Evolutionary conservation across 2,113 vertebrate genomes (phyloP).

Genomic region (Hassar affinis): DNA sequence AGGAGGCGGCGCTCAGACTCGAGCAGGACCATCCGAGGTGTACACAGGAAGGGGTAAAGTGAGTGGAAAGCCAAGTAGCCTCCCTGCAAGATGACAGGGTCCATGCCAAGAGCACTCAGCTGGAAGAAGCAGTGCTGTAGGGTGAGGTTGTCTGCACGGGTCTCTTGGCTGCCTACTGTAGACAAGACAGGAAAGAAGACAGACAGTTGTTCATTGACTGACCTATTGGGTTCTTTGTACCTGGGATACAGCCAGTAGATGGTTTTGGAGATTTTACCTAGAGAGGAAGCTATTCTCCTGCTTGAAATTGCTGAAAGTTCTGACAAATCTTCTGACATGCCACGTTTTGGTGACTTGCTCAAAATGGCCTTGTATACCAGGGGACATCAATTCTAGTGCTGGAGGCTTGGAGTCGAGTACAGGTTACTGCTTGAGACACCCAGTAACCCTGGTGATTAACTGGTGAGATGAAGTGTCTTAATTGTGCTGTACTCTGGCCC

Average conservation of each 20-base stretch:
- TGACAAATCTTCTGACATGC: not conserved
- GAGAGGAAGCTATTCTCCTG: not conserved
- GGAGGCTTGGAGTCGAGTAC: not conserved
- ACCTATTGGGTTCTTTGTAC: not conserved
- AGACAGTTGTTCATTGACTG: not conserved
- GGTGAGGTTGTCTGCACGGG: constrained; percentile 57
- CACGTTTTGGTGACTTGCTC: not conserved
- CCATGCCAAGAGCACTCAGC: constrained; percentile 69
- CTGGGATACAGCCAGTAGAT: not conserved
- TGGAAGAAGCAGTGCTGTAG: constrained; percentile 69
- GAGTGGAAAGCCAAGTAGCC: constrained; percentile 61
- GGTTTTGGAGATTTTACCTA: not conserved
- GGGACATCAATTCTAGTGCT: not conserved
- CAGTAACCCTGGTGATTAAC: not conserved
- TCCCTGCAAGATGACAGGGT: constrained; percentile 67
- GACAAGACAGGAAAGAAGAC: constrained; percentile 16
- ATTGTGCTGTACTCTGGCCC: not conserved
- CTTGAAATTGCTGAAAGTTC: not conserved
- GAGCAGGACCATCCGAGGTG: constrained; percentile 61
- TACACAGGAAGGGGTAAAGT: constrained; percentile 69
- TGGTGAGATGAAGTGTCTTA: not conserved
- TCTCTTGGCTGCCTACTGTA: constrained; percentile 65
- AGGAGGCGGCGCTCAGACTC: constrained; percentile 62
- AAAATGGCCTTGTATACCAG: not conserved
- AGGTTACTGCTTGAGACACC: not conserved